Conservation (phyloP, 2,113 vertebrate species). For the pig (Sus scrofa) region T2T-Sscrofa CM000818.6:106486001-106486500, state of each 20-base stretch:
- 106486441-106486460: neutral
- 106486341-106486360: conserved; percentile 78
- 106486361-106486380: conserved; percentile 80
- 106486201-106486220: conserved; percentile 76
- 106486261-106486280: conserved; percentile 74
- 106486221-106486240: conserved; percentile 74
- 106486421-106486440: neutral
- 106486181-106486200: conserved; percentile 33
- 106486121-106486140: conserved; percentile 52
- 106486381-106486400: conserved; percentile 70
- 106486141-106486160: conserved; percentile 70
- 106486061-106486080: conserved; percentile 84
- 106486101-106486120: conserved; percentile 71
- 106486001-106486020: neutral
- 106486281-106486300: conserved; percentile 81
- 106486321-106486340: conserved; percentile 65
- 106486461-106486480: neutral
- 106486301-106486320: conserved; percentile 79
- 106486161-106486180: conserved; percentile 60
- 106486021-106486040: neutral
- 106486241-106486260: conserved; percentile 59
- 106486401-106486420: conserved; percentile 50
- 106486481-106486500: neutral
- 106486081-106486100: conserved; percentile 77
- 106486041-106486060: conserved; percentile 74